Percentiles rank a stretch among this genome's conserved stretches.
phyloP scores from a whole-genome alignment of 2,797 vertebrate genomes.

The Pteropus rufus region DNA sequence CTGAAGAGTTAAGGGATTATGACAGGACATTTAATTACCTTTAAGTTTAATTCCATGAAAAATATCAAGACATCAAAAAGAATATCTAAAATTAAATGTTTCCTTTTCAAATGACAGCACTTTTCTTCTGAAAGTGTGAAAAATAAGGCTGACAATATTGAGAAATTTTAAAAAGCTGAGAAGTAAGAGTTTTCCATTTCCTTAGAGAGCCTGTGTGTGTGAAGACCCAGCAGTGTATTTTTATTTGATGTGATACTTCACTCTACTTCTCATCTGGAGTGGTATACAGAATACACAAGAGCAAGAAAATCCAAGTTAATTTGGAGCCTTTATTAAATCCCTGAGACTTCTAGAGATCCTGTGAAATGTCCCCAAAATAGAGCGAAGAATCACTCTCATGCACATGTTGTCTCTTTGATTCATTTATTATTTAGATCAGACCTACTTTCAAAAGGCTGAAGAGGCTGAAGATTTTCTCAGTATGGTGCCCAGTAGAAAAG shows the following conservation, averaged over 20 bases:
- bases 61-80: background rate
- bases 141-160: background rate
- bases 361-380: constrained; percentile 33
- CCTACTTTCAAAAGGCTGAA: constrained; percentile 41
- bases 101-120: background rate
- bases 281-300: background rate
- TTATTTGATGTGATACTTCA: background rate
- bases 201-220: background rate
- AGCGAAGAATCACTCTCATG: background rate
- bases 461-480: constrained; percentile 37
- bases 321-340: background rate
- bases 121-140: constrained; percentile 31
- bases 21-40: background rate
- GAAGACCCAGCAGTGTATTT: background rate
- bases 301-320: constrained; percentile 26
- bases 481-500: constrained; percentile 21
- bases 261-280: background rate
- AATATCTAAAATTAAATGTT: background rate
- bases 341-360: background rate
- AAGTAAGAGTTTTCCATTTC: background rate
- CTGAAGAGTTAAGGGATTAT: background rate
- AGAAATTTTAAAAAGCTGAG: constrained; percentile 12
- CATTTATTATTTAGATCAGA: constrained; percentile 54
- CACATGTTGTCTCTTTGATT: background rate
- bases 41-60: background rate